These are phyloP conservation scores for Linurgus olivaceus DNA, from an alignment of 2,797 vertebrate species.

Conservation along the genomic window DNA sequence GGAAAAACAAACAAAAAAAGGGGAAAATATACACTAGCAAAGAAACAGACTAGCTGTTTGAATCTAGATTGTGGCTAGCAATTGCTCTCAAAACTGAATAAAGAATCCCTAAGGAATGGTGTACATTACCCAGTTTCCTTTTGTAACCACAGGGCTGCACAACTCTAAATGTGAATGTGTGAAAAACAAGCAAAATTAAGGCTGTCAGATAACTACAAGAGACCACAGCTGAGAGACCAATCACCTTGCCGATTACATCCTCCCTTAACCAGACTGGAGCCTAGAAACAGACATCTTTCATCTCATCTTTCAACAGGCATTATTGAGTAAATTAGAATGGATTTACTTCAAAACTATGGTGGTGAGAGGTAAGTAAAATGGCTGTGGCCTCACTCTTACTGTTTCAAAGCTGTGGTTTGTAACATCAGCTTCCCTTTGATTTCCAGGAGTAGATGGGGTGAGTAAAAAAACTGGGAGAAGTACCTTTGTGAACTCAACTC, in stretches of 20 bases:
- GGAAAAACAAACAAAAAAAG: background rate
- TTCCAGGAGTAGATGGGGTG: background rate
- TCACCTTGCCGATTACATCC: background rate
- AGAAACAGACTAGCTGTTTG: background rate
- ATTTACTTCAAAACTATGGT: background rate
- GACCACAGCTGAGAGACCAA: background rate
- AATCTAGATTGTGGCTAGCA: background rate
- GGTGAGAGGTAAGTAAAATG: background rate
- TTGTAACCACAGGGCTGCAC: background rate
- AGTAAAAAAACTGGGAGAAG: background rate
- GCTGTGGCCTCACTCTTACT: background rate
- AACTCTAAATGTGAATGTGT: background rate
- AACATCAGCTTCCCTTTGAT: background rate
- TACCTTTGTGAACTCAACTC: background rate
- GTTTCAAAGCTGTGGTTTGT: background rate
- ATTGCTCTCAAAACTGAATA: background rate
- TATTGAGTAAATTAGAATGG: background rate
- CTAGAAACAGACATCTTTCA: background rate
- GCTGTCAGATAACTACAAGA: background rate
- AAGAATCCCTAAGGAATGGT: background rate
- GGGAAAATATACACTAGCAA: background rate
- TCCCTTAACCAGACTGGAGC: background rate
- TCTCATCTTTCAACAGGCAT: background rate
- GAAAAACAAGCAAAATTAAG: background rate
- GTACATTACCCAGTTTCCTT: background rate